These are phyloP conservation scores for Gopherus evgoodei DNA, from an alignment of 2,113 vertebrate species.

Conservation along the genomic window DNA sequence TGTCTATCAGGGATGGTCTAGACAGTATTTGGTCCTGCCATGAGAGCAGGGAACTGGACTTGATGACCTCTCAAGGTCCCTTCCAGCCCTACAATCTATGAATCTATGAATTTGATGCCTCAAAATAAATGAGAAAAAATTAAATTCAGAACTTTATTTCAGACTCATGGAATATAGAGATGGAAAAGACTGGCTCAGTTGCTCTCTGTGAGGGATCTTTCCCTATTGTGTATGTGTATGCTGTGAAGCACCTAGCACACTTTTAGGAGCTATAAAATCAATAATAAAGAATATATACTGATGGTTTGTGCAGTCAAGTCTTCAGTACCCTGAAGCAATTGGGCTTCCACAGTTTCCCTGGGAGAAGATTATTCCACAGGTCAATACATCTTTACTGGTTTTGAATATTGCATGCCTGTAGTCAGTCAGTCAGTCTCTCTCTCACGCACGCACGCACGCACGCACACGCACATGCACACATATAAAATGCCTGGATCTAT, in stretches of 20 bases:
- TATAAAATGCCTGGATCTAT: not conserved
- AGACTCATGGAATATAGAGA: not conserved
- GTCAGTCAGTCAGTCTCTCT: too few relatives aligned
- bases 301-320: not conserved
- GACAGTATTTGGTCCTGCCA: too few relatives aligned
- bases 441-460: too few relatives aligned
- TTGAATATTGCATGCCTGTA: not conserved
- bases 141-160: not conserved
- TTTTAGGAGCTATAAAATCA: not conserved
- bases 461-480: not conserved
- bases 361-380: not conserved
- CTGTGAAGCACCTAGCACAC: not conserved
- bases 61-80: too few relatives aligned
- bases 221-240: not conserved
- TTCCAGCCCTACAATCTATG: too few relatives aligned
- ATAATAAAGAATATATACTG: not conserved
- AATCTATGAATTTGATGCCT: not conserved
- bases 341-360: not conserved
- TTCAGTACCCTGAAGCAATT: not conserved
- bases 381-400: not conserved
- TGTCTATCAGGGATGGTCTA: too few relatives aligned
- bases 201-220: not conserved
- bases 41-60: too few relatives aligned
- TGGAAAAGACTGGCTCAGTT: not conserved
- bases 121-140: not conserved